These are phyloP conservation scores for Mustelus asterias DNA, from an alignment of 2,113 vertebrate species.

Conservation along the genomic window DNA sequence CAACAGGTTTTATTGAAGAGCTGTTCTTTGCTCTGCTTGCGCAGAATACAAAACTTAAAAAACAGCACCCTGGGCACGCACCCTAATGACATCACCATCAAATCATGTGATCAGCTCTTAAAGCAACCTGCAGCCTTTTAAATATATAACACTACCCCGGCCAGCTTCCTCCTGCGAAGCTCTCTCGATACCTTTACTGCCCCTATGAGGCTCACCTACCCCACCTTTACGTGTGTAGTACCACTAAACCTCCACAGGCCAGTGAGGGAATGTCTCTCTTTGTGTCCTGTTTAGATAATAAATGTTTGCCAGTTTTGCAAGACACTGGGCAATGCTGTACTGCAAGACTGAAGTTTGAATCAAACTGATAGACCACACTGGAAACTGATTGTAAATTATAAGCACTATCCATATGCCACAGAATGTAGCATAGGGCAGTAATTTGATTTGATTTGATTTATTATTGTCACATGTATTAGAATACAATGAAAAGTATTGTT, in stretches of 20 bases:
- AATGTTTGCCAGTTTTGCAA: neutral
- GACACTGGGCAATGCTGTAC: neutral
- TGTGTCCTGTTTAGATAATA: neutral
- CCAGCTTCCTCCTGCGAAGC: neutral
- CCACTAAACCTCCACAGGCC: neutral
- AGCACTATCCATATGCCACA: neutral
- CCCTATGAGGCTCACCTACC: neutral
- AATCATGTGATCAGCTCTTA: no score
- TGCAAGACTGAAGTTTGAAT: neutral
- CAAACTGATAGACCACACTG: neutral
- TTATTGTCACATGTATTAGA: no score
- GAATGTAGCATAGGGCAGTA: neutral
- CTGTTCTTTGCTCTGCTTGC: no score
- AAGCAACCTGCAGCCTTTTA: no score
- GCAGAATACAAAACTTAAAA: no score
- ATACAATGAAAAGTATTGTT: no score
- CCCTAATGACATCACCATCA: no score
- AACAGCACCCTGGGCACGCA: no score
- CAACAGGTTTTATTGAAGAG: no score
- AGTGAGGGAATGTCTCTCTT: neutral
- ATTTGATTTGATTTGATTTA: no score
- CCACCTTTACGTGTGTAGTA: neutral
- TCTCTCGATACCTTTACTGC: neutral
- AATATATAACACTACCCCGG: neutral
- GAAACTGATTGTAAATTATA: neutral